A percentile compares a stretch with the other conserved stretches of the same genome.
Evolutionary conservation across 2,113 vertebrate species (phyloP).

Genomic region (Siphamia tubifer): DNA sequence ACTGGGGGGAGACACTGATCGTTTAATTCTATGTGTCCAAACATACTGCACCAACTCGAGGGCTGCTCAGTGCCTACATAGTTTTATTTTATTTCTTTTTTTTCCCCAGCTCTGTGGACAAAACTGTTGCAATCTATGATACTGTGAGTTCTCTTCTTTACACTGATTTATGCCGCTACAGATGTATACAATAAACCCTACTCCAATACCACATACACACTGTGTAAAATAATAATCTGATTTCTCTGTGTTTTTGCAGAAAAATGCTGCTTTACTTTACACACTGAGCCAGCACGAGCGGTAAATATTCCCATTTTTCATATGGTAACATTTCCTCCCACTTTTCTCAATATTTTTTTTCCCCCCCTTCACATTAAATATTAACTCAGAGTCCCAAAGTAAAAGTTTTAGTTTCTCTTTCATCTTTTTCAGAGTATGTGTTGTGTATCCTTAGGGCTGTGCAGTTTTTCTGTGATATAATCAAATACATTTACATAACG

Average conservation of each 20-base stretch:
- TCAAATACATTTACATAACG: too few species aligned
- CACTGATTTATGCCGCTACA: too few species aligned
- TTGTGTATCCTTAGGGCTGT: too few species aligned
- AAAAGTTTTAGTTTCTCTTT: not conserved
- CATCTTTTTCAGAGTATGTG: too few species aligned
- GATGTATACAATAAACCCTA: not conserved
- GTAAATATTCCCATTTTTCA: conserved; percentile 67
- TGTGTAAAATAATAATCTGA: not conserved
- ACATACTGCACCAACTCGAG: not conserved
- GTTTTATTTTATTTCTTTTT: not conserved
- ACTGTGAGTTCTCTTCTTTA: conserved; percentile 83
- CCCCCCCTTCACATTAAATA: not conserved
- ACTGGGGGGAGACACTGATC: conserved; percentile 52
- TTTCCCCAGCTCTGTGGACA: conserved; percentile 92
- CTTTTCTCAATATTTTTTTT: not conserved
- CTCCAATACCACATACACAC: not conserved
- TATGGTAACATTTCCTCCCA: too few species aligned
- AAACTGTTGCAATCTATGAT: conserved; percentile 87
- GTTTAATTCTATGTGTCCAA: not conserved
- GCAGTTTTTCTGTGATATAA: too few species aligned
- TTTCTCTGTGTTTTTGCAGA: conserved; percentile 75
- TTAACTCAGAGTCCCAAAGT: not conserved
- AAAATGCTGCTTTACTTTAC: conserved; percentile 83
- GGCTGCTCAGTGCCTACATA: not conserved
- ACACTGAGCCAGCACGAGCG: conserved; percentile 89